Conservation (phyloP, 2,113 vertebrate species). For the Coreoperca whiteheadi region DNA sequence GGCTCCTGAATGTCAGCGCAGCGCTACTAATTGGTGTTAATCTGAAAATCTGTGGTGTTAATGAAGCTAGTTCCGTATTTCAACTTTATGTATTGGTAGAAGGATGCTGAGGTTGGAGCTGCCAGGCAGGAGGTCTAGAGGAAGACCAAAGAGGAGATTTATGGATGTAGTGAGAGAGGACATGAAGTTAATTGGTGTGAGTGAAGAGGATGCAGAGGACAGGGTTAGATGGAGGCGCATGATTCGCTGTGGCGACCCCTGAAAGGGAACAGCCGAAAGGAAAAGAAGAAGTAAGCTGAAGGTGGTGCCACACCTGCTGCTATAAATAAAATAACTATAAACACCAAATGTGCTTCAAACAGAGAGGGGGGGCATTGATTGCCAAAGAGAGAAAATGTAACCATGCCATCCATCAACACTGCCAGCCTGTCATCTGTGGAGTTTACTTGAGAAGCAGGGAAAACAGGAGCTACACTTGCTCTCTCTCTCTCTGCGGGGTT, state of each 20-base stretch:
- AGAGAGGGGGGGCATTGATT: constrained; percentile 50
- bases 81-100: background rate
- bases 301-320: constrained; percentile 27
- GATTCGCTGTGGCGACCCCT: too few relatives aligned
- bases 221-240: too few relatives aligned
- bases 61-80: constrained; percentile 14
- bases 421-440: constrained; percentile 66
- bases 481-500: constrained; percentile 53
- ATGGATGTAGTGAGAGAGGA: too few relatives aligned
- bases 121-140: too few relatives aligned
- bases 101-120: too few relatives aligned
- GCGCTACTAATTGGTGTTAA: background rate
- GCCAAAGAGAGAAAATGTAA: constrained; percentile 54
- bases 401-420: constrained; percentile 66
- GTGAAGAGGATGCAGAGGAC: too few relatives aligned
- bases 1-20: constrained; percentile 3
- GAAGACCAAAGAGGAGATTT: too few relatives aligned
- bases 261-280: too few relatives aligned
- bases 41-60: constrained; percentile 5
- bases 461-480: constrained; percentile 53
- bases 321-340: constrained; percentile 15
- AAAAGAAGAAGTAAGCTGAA: too few relatives aligned
- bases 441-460: constrained; percentile 55
- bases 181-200: too few relatives aligned
- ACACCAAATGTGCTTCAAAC: constrained; percentile 3